Conservation (phyloP, 2,797 vertebrate genomes). For the Urosaurus nigricauda region DNA sequence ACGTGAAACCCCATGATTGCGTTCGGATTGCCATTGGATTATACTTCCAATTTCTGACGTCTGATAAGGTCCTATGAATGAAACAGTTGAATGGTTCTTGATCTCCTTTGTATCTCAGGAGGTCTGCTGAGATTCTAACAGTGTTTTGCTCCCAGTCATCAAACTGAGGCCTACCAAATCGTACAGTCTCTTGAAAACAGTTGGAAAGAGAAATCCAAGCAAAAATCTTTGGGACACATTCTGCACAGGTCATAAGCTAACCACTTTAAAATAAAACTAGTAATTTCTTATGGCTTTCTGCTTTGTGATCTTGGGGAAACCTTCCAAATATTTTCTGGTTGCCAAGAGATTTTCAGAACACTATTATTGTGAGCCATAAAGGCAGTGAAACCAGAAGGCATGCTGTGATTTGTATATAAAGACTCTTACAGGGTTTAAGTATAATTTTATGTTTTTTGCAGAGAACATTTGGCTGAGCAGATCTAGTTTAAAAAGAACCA, state of each 20-base stretch:
- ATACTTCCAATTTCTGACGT: too few relatives aligned
- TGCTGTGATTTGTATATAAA: background rate
- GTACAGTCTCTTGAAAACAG: background rate
- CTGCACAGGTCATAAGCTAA: background rate
- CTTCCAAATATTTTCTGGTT: background rate
- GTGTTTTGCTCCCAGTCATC: background rate
- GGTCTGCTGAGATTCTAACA: background rate
- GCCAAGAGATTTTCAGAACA: background rate
- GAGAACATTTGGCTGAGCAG: background rate
- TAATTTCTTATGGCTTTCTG: background rate
- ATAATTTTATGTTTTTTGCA: background rate
- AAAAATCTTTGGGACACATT: background rate
- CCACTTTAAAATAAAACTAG: background rate
- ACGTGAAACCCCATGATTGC: too few relatives aligned
- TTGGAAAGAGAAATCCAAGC: background rate
- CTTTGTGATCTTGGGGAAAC: background rate
- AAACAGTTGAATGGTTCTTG: background rate
- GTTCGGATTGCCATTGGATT: too few relatives aligned
- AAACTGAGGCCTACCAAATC: background rate
- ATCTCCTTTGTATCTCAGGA: background rate
- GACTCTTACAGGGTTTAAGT: background rate
- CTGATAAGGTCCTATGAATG: too few relatives aligned
- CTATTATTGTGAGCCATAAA: background rate
- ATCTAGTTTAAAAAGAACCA: slow-evolving; percentile 1
- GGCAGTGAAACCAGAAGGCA: background rate